These are phyloP conservation scores for Taxidea taxus DNA, from an alignment of 2,113 vertebrate genomes.

Conservation along the genomic window DNA sequence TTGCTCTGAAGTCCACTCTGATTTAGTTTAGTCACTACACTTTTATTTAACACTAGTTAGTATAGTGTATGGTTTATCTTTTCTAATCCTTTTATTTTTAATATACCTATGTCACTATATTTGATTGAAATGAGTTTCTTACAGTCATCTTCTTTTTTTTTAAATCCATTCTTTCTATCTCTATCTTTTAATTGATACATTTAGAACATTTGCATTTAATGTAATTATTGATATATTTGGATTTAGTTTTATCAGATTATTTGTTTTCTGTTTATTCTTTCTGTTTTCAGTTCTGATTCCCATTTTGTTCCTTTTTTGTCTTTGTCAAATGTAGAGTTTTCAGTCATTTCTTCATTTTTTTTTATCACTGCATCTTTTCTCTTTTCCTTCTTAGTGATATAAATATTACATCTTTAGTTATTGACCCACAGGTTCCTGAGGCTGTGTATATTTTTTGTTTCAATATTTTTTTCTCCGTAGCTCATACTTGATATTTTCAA, in stretches of 20 bases:
- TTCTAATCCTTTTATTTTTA: constrained; percentile 19
- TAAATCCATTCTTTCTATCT: neutral
- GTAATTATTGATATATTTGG: neutral
- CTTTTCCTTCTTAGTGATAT: neutral
- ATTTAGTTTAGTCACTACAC: neutral
- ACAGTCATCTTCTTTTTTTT: neutral
- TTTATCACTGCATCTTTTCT: neutral
- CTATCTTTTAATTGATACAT: neutral
- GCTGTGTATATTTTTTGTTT: neutral
- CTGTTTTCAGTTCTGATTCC: neutral
- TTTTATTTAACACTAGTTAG: neutral
- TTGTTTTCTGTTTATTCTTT: neutral
- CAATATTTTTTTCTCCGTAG: neutral
- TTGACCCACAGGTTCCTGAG: neutral
- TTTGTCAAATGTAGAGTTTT: neutral
- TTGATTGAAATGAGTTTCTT: constrained; percentile 5
- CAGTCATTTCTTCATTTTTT: neutral
- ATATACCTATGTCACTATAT: neutral
- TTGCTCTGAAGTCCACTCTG: neutral
- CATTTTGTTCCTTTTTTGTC: neutral
- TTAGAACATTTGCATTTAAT: neutral
- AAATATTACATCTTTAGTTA: neutral
- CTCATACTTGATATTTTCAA: neutral
- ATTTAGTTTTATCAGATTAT: neutral
- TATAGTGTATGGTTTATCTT: neutral